These are phyloP conservation scores for Drosophila persimilis DNA, from an alignment of 1,140 invertebrate species.

Conservation along the genomic window DNA sequence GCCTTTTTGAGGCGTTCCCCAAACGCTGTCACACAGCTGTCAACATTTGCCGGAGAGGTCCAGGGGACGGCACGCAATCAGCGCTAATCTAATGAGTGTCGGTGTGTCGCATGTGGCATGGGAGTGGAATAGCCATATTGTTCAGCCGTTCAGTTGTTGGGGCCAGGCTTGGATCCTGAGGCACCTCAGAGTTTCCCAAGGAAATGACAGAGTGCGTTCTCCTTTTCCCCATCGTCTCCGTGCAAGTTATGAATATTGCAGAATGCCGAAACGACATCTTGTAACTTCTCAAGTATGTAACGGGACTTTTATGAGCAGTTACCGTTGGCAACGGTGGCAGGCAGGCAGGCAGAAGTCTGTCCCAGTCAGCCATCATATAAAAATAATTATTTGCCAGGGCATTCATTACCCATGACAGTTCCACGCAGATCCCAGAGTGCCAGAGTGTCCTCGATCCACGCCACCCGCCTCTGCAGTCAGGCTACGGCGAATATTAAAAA, in stretches of 20 bases:
- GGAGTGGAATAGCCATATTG: conserved; percentile 14
- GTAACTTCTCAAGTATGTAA: conserved; percentile 71
- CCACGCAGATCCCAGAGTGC: conserved; percentile 11
- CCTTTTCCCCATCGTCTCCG: not conserved
- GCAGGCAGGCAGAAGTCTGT: conserved; percentile 9
- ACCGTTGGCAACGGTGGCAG: conserved; percentile 50
- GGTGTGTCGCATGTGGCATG: conserved; percentile 52
- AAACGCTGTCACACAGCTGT: conserved; percentile 54
- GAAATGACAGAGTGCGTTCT: conserved; percentile 21
- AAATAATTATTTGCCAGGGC: conserved; percentile 77
- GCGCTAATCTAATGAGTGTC: conserved; percentile 68
- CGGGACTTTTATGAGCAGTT: conserved; percentile 45
- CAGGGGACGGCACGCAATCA: conserved; percentile 46
- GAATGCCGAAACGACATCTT: conserved; percentile 72
- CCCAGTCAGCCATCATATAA: conserved; percentile 59
- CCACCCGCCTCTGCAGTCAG: not conserved
- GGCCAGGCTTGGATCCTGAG: not conserved
- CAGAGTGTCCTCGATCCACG: not conserved
- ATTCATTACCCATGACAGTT: conserved; percentile 71
- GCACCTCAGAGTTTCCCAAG: conserved; percentile 10
- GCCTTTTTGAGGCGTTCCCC: conserved; percentile 47
- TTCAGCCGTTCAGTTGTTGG: conserved; percentile 34
- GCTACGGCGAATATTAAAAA: conserved; percentile 68
- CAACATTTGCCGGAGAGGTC: conserved; percentile 40
- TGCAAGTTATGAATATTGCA: conserved; percentile 73